Base-by-base conservation (phyloP, 2,888 invertebrate genomes). In the Hydriomena furcata region DNA sequence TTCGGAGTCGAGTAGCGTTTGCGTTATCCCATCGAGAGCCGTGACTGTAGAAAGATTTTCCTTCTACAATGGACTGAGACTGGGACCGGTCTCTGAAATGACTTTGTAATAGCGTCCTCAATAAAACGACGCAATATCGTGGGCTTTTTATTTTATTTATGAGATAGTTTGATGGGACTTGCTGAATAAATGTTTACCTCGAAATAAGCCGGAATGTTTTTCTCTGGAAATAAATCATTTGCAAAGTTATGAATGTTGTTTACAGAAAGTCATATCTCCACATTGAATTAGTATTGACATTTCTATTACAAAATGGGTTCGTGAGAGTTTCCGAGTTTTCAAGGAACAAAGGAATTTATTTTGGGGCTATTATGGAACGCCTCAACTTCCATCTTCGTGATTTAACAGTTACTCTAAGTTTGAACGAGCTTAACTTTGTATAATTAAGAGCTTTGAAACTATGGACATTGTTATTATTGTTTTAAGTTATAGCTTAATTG, bases 1-100 rank as follows among this genome's bases (percentile, higher is more conserved):
- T 88, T 77, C 57, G 63, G 58, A 67, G 68, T 68, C 71, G 72
- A 65, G 62, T 58, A 48, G 60, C 60, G 71, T 79, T 77, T 77
- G 81, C 84, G 89, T 88, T 90, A 88, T 89, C 89, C 90, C 89
- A 88, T 88, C 89, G 88, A 89, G 90, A 87, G 81, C 88, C 88
- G 89, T 87, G 89, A 88, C 89, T 88, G 89, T 87, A 84, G 85
- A 88, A 90, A 88, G 89, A 90, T 89, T 90, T 90, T 82, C 87
- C 84, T 81, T 84, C 85, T 85, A 89, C 89, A 89, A 89, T 87
- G 82, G 83, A 82, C 84, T 80, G 82, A 84, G 82, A 84, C 82
- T 81, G 76, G 79, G 79, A 69, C 79, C 82, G 80, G 80, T 80
- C 81, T 77, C 74, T 74, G 76, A 82, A 88, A 89, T 84, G 82